These are phyloP conservation scores for Penaeus japonicus DNA, from an alignment of 1,140 invertebrate species.

Conservation along the genomic window DNA sequence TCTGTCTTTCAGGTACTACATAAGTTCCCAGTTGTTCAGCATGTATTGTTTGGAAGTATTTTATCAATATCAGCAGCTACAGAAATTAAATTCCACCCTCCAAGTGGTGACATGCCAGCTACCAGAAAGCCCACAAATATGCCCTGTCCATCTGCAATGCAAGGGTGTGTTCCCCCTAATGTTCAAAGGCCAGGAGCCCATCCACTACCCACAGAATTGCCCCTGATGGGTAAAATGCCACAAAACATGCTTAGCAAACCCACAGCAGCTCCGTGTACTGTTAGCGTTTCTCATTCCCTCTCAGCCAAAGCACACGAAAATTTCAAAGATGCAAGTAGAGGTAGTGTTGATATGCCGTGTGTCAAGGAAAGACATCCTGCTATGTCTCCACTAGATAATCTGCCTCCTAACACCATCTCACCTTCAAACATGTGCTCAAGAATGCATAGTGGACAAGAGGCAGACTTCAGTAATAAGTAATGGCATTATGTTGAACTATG, in stretches of 20 bases:
- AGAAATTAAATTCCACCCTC: slow-evolving; percentile 32
- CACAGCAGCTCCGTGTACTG: background rate
- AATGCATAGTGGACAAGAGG: background rate
- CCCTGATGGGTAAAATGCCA: background rate
- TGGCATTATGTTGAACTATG: too few species aligned
- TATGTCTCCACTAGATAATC: slow-evolving; percentile 20
- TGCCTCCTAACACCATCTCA: background rate
- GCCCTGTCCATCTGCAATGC: background rate
- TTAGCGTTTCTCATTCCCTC: background rate
- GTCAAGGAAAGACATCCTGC: slow-evolving; percentile 27
- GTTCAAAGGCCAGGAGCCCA: too few species aligned
- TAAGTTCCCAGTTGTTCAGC: slow-evolving; percentile 98
- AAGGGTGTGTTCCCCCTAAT: too few species aligned
- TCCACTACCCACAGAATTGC: background rate
- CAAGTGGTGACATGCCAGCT: slow-evolving; percentile 32
- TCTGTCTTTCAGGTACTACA: slow-evolving; percentile 48
- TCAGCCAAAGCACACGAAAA: too few species aligned
- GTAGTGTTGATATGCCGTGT: background rate
- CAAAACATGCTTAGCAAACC: background rate
- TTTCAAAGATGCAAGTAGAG: background rate
- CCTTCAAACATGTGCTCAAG: background rate
- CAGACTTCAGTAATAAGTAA: background rate
- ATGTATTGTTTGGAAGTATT: slow-evolving; percentile 94
- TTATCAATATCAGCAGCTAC: slow-evolving; percentile 64
- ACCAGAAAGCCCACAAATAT: background rate